A percentile compares a stretch with the other conserved stretches of the same genome.
Evolutionary conservation across 2,113 vertebrate species (phyloP).

Genomic region (Anser brachyrhynchus): DNA sequence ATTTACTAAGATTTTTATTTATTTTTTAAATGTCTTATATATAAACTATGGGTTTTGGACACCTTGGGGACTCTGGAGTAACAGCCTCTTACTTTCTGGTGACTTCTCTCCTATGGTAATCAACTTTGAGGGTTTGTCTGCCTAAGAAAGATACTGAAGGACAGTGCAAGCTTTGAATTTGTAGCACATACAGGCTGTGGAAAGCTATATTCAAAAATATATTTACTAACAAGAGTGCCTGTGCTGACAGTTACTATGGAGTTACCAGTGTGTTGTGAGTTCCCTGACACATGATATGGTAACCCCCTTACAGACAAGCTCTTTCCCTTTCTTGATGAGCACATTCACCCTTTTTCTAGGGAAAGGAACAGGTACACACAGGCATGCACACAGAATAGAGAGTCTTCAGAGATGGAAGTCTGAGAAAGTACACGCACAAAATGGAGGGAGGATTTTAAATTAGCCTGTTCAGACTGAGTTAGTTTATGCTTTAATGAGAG

Average conservation of each 20-base stretch:
- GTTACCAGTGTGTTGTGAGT: not conserved
- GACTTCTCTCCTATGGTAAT: not conserved
- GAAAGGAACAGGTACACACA: not conserved
- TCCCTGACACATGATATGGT: not conserved
- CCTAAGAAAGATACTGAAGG: not conserved
- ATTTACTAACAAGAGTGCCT: not conserved
- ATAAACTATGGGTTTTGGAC: not conserved
- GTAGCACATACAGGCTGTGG: rapidly evolving
- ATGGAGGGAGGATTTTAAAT: not conserved
- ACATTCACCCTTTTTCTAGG: not conserved
- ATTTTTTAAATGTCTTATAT: not conserved
- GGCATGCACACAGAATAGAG: not conserved
- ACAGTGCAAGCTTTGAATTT: not conserved
- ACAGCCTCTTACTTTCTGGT: not conserved
- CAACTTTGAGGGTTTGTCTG: not conserved
- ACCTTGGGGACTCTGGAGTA: not conserved
- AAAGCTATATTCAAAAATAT: not conserved
- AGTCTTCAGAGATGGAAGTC: not conserved
- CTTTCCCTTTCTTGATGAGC: not conserved
- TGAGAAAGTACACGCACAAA: not conserved
- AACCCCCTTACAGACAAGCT: rapidly evolving
- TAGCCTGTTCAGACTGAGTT: not conserved
- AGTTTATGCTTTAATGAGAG: not conserved
- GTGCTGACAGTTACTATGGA: not conserved
- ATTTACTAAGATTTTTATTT: not conserved